These are phyloP conservation scores for Tragelaphus buxtoni DNA, from an alignment of 2,113 vertebrate species.

Conservation along the genomic window DNA sequence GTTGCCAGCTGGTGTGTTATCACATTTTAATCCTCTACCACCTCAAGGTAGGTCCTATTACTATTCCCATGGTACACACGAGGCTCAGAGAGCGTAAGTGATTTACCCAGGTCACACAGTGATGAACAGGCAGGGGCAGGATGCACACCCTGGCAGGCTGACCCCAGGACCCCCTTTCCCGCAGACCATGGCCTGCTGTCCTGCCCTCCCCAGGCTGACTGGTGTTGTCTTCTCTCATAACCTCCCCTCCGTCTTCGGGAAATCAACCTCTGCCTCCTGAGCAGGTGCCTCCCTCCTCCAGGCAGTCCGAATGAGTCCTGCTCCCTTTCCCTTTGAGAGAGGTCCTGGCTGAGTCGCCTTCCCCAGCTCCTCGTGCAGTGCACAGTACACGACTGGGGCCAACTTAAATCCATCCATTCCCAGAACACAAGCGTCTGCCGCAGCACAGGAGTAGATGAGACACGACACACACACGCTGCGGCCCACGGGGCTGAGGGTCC, in stretches of 20 bases:
- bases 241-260: background rate
- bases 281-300: background rate
- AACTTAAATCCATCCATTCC: background rate
- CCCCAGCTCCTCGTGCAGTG: fast-evolving
- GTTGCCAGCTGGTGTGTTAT: background rate
- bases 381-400: background rate
- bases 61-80: background rate
- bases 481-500: too few species aligned
- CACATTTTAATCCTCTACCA: background rate
- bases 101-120: background rate
- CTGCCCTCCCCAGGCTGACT: background rate
- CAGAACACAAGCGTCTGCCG: fast-evolving
- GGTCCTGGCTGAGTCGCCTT: background rate
- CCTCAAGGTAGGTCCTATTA: background rate
- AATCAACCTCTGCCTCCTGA: background rate
- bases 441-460: fast-evolving
- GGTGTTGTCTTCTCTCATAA: background rate
- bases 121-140: background rate
- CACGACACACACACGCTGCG: background rate
- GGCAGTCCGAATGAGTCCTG: background rate
- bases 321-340: background rate
- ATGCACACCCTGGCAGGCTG: background rate
- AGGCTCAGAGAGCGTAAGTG: background rate
- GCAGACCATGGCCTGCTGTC: background rate
- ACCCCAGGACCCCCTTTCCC: background rate